Evolutionary conservation across 2,797 vertebrate species (phyloP), one percentile per base, ranked within the genome.

Genomic region (Cuniculus paca): DNA sequence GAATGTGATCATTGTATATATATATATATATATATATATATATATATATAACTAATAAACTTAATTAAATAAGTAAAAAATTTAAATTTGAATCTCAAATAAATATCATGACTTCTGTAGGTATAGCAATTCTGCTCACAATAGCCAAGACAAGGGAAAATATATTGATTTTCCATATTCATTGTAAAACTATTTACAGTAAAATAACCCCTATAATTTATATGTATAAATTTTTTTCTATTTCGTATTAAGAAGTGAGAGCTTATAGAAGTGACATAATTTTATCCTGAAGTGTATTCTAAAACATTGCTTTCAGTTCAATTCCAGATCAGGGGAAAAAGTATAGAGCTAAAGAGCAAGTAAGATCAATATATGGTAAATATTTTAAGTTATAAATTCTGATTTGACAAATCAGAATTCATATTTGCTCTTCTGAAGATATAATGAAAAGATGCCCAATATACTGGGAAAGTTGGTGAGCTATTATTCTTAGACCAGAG

Each of bases 201-300:
- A 60, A 84, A 94, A 94, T 70, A 61, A 63, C 5, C 20, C 28
- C 9, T 82, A 39, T 87, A 70, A 90, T 58, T 84, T 39, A 96
- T 95, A 94, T 74, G 68, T 78, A 50, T n/a, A 88, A 24, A 58
- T 83, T 88, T 42, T 95, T 70, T 22, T 87, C 92, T 85, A 65
- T 93, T 54, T 83, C 78, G n/a, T 22, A 8, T 93, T 91, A 95
- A 42, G 12, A 89, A 78, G 36, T 88, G 72, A 90, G 89, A 90
- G 22, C 52, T 93, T 75, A 75, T 75, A 86, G 50, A 95, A 90
- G 14, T 50, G 31, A 48, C 39, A 60, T 77, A 92, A 84, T 88
- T 94, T 95, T 3, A 87, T 88, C 93, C 24, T 80, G 78, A 89
- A 91, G 34, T 78, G 54, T 74, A 31, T 81, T 88, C 52, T 50